Base-by-base conservation (phyloP, 2,113 vertebrate genomes). In the Psammodynastes pulverulentus region DNA sequence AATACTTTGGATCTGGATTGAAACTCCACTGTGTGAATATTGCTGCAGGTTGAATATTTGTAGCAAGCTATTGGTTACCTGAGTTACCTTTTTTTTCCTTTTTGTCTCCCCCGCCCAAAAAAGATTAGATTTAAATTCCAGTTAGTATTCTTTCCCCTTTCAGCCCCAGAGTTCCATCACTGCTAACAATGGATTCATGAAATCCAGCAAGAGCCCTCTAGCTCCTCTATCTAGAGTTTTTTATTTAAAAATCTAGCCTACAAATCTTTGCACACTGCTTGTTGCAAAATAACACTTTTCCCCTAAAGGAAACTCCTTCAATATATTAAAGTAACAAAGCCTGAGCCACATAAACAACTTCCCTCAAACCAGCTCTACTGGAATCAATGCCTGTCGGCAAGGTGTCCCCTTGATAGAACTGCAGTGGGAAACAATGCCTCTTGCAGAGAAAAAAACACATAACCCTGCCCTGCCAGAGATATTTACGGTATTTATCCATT, bases 401-500 rank as follows among this genome's bases (percentile, higher is more conserved):
- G 92, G 95, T 89, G 91, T 92, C 86, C 96, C 92, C 93, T 94
- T 91, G 0, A 29, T 89, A 95, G 94, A 89, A 86, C 62, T 62
- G 93, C 94, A 86, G 56, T 52, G 92, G 93, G 94, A 93, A 95
- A 67, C 72, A 95, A 94, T 94, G 93, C 48, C 94, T 94, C 89
- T 96, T 94, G 95, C 93, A 92, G 26, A 96, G 94, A 54, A 91
- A 86, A 86, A 34, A 48, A 84, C 19, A 4, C 9, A 90, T 23
- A 51, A 5, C 45, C 23, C 29, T 95, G 89, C 45, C 23, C 29
- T 95, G 89, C 53, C 90, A 96, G 94, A 97, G 95, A 95, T 95
- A 94, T 96, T 97, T 97, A 94, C 95, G 94, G 93, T 86, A 90
- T 97, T 97, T 96, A 97, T 96, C 96, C 96, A 97, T 97, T 97